A percentile compares a stretch with the other conserved stretches of the same genome.
Conservation (phyloP, 2,888 invertebrate genomes). For the Leptopilina syphax region DNA sequence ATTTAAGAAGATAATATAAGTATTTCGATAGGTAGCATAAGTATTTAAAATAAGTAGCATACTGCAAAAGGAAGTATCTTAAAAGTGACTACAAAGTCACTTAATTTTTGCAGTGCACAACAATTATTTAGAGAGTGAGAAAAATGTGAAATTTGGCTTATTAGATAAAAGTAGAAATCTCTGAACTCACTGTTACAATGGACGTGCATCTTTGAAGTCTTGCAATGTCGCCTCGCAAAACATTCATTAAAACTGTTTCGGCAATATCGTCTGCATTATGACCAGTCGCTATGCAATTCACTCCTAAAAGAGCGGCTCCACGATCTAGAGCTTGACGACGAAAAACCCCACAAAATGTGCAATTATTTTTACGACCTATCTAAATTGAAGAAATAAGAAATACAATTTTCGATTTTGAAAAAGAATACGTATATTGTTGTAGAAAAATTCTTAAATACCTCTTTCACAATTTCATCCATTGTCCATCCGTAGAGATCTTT, state of each 20-base stretch:
- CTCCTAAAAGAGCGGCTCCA: constrained; percentile 92
- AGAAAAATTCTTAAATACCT: constrained; percentile 77
- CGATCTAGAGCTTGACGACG: constrained; percentile 96
- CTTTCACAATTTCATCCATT: constrained; percentile 97
- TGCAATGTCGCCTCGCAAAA: constrained; percentile 97
- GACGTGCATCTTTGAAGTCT: constrained; percentile 94
- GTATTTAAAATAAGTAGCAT: too few relatives aligned
- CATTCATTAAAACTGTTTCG: constrained; percentile 98
- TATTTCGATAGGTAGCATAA: too few relatives aligned
- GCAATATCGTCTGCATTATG: constrained; percentile 99
- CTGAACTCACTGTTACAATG: constrained; percentile 86
- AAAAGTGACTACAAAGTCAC: too few relatives aligned
- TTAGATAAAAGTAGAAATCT: not conserved
- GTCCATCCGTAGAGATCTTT: constrained; percentile 99
- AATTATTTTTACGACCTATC: constrained; percentile 94
- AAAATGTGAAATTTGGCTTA: too few relatives aligned
- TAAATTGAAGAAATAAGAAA: constrained; percentile 64
- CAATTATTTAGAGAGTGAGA: too few relatives aligned
- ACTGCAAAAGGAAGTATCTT: too few relatives aligned
- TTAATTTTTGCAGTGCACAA: too few relatives aligned
- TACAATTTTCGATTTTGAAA: not conserved
- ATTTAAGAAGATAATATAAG: too few relatives aligned
- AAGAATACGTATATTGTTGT: not conserved
- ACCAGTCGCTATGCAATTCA: constrained; percentile 96
- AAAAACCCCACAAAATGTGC: constrained; percentile 97